phyloP scores from a whole-genome alignment of 2,113 vertebrate species.

The Piprites chloris region DNA sequence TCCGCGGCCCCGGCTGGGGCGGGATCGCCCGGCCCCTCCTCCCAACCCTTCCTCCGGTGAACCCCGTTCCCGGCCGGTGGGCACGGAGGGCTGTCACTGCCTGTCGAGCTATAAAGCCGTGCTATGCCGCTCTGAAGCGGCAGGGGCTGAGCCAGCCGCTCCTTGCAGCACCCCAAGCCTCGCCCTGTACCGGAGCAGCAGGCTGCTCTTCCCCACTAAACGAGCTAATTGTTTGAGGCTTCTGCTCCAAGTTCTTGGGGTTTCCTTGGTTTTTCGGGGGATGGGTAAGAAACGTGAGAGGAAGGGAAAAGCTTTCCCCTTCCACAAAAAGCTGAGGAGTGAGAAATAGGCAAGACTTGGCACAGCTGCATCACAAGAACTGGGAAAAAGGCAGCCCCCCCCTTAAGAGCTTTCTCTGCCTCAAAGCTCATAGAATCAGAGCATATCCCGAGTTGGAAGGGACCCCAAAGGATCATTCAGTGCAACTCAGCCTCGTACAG shows the following conservation, averaged over 20 bases:
- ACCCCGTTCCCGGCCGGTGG: not conserved
- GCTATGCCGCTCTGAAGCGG: not conserved
- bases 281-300: not conserved
- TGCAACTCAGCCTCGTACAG: not conserved
- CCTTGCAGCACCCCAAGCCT: not conserved
- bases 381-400: not conserved
- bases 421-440: not conserved
- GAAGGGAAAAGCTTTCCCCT: not conserved
- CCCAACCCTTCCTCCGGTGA: slow-evolving; percentile 24
- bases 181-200: too few species aligned
- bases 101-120: accelerated
- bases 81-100: accelerated
- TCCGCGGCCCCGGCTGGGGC: not conserved
- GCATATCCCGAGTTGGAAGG: not conserved
- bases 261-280: not conserved
- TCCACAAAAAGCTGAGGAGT: not conserved
- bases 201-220: not conserved
- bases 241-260: not conserved
- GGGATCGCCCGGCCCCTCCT: not conserved
- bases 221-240: not conserved
- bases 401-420: not conserved
- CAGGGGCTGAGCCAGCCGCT: not conserved
- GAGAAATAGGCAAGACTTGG: not conserved
- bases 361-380: not conserved
- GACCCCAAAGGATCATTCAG: not conserved